Evolutionary conservation across 2,888 invertebrate species (phyloP), one percentile per base, ranked within the genome.

Genomic region (Tricholauxania praeusta): DNA sequence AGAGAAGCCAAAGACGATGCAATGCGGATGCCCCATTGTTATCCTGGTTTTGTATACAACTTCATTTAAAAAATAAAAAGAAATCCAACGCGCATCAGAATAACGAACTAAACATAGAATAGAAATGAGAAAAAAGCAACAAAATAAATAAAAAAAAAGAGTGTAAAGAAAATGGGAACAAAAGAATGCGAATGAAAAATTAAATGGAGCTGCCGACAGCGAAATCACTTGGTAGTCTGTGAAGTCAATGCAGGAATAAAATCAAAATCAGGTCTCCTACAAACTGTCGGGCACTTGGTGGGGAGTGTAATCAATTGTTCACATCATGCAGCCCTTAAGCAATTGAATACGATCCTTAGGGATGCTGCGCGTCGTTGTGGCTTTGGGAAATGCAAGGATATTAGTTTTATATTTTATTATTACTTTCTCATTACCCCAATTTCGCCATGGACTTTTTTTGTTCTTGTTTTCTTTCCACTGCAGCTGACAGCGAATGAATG

Each of bases 171-270:
- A 39, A 39, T 39, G 39, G 39, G 59, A 22, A 59, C 19, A 17
- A 59, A 59, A 59, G 59, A 14, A 22, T 19, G 17, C 22, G 22
- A 22, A 59, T 59, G 59, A 59, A 22, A n/a, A n/a, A 62, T 62
- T 62, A 39, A 64, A 64, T 64, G 48, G 64, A 64, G 51, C 64
- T 49, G 64, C 49, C 49, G 48, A 47, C 64, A 49, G 49, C 64
- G 28, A 32, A 60, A 28, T 17, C 32, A 39, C 60, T 62, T n/a
- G 39, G 39, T 39, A 62, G 60, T 39, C 32, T 32, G 39, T 39
- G 47, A 39, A n/a, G 60, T 14, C 19, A 8, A 7, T 28, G 57
- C 8, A 8, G n/a, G 47, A 22, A 17, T 17, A 12, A 62, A 62
- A 62, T 22, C 28, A 28, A 32, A 62, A 28, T 39, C 60, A 62